These are phyloP conservation scores for Megalurothrips usitatus DNA, from an alignment of 2,888 invertebrate genomes.

Conservation along the genomic window DNA sequence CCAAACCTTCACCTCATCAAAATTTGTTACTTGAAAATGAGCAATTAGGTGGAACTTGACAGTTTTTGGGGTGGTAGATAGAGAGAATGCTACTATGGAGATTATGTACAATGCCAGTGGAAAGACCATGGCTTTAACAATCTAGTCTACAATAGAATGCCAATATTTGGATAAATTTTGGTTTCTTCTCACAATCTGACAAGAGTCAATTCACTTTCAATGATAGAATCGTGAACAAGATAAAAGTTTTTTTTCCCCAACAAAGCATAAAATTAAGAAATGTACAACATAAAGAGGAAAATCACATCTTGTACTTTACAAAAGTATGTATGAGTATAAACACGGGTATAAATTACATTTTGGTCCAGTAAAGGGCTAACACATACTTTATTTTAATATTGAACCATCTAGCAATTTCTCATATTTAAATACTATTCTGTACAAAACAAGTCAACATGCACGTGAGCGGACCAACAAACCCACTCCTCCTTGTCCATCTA, in stretches of 20 bases:
- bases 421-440: conserved; percentile 23
- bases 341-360: conserved; percentile 20
- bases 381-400: conserved; percentile 15
- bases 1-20: conserved; percentile 17
- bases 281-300: conserved; percentile 20
- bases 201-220: conserved; percentile 2
- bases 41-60: conserved; percentile 17
- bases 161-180: conserved; percentile 24
- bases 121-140: neutral
- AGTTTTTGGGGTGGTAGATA: conserved; percentile 4
- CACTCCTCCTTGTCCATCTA: conserved; percentile 15
- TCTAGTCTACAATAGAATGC: conserved; percentile 17
- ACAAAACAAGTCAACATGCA: conserved; percentile 22
- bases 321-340: conserved; percentile 24
- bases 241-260: conserved; percentile 18
- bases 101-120: conserved; percentile 9
- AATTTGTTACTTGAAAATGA: conserved; percentile 27
- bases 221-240: neutral
- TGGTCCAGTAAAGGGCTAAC: conserved; percentile 24
- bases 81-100: conserved; percentile 14
- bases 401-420: conserved; percentile 12
- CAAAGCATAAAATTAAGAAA: conserved; percentile 21
- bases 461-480: conserved; percentile 24
- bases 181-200: conserved; percentile 15
- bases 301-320: conserved; percentile 26